Conservation (phyloP, 1,140 invertebrate species). For the Muscidifurax raptorellus region DNA sequence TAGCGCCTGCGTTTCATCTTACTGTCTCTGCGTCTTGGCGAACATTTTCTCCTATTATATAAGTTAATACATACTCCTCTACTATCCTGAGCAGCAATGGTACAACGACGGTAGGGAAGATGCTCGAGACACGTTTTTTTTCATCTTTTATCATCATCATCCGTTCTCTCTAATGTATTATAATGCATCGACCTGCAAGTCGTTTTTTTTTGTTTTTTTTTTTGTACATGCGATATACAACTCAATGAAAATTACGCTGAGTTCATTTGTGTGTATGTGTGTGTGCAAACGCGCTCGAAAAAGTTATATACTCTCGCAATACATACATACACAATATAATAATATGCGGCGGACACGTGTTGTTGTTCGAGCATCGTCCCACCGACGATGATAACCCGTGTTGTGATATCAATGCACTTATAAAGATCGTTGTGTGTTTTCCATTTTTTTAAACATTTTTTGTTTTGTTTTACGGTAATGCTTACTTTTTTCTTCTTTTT, state of each 20-base stretch:
- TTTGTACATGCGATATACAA: background rate
- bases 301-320: background rate
- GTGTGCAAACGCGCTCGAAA: conserved; percentile 28
- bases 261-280: no score
- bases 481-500: background rate
- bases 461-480: background rate
- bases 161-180: background rate
- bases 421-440: conserved; percentile 46
- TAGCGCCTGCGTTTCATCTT: background rate
- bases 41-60: background rate
- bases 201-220: background rate
- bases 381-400: conserved; percentile 18
- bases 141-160: background rate
- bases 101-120: conserved; percentile 16
- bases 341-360: background rate
- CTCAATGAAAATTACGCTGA: background rate
- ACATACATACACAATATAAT: background rate
- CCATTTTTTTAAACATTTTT: background rate
- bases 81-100: conserved; percentile 46
- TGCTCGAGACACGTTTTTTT: conserved; percentile 9
- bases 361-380: conserved; percentile 25
- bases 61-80: conserved; percentile 39
- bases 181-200: background rate
- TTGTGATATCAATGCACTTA: conserved; percentile 48
- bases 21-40: background rate